A percentile compares a stretch with the other conserved stretches of the same genome.
Evolutionary conservation across 2,888 invertebrate genomes (phyloP).

Genomic region (Perizoma affinitatum): DNA sequence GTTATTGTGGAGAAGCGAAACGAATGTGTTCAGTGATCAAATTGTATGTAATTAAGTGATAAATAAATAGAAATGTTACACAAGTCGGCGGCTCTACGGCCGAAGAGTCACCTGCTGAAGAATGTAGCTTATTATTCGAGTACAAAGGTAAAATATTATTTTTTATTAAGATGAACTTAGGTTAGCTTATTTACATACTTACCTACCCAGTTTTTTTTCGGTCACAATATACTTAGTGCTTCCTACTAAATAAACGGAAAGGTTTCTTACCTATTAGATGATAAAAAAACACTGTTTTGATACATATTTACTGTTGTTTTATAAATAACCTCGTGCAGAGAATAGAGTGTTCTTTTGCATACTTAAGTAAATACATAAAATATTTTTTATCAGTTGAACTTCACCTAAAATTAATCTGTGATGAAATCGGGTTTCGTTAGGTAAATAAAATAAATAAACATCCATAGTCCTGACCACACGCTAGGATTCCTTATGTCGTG

Average conservation of each 20-base stretch:
- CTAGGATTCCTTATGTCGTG: too few relatives aligned
- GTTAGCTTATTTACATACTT: neutral
- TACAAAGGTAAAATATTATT: constrained; percentile 54
- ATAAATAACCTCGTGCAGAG: too few relatives aligned
- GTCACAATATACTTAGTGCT: too few relatives aligned
- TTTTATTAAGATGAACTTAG: neutral
- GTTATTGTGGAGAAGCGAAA: constrained; percentile 23
- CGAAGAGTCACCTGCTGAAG: constrained; percentile 57
- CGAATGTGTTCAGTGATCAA: constrained; percentile 47
- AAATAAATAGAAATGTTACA: constrained; percentile 59
- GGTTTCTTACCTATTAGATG: too few relatives aligned
- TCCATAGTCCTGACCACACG: too few relatives aligned
- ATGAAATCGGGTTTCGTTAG: neutral
- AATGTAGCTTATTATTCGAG: constrained; percentile 66
- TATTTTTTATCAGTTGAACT: neutral
- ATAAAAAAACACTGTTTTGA: too few relatives aligned
- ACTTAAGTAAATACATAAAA: too few relatives aligned
- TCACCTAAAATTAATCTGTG: neutral
- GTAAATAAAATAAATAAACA: too few relatives aligned
- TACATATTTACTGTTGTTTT: too few relatives aligned
- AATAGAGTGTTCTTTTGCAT: too few relatives aligned
- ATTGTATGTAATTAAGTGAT: constrained; percentile 46
- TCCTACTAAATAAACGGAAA: too few relatives aligned
- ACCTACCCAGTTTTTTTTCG: too few relatives aligned
- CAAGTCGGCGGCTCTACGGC: constrained; percentile 62